phyloP scores from a whole-genome alignment of 2,888 invertebrate genomes.

The Stenichneumon culpator region DNA sequence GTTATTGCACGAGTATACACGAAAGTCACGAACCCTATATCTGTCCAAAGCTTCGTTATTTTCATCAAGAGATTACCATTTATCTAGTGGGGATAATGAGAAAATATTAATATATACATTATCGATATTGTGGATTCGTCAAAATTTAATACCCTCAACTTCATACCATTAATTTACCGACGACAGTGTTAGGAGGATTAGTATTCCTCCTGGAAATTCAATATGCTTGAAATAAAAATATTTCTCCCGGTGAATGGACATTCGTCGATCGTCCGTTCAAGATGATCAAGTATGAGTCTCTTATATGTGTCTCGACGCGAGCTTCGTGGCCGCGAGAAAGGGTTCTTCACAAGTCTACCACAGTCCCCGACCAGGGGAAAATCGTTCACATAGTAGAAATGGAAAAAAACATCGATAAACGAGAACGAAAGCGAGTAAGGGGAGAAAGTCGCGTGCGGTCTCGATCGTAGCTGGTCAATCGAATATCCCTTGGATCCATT shows the following conservation, averaged over 20 bases:
- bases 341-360: slow-evolving; percentile 9
- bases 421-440: slow-evolving; percentile 54
- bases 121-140: background rate
- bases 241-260: background rate
- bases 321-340: slow-evolving; percentile 20
- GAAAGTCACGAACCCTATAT: background rate
- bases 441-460: slow-evolving; percentile 53
- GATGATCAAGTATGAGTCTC: background rate
- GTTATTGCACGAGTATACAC: slow-evolving; percentile 42
- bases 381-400: background rate
- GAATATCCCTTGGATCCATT: slow-evolving; percentile 48
- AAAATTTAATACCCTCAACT: background rate
- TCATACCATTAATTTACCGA: no score
- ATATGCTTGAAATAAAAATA: background rate
- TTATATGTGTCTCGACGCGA: slow-evolving; percentile 4
- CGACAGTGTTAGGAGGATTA: background rate
- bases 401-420: slow-evolving; percentile 3
- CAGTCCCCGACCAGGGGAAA: background rate
- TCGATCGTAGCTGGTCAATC: slow-evolving; percentile 32
- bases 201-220: background rate
- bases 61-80: background rate
- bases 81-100: background rate
- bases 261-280: background rate
- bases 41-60: background rate
- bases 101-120: background rate